These are phyloP conservation scores for Grantiella picta DNA, from an alignment of 2,113 vertebrate genomes.

Conservation along the genomic window DNA sequence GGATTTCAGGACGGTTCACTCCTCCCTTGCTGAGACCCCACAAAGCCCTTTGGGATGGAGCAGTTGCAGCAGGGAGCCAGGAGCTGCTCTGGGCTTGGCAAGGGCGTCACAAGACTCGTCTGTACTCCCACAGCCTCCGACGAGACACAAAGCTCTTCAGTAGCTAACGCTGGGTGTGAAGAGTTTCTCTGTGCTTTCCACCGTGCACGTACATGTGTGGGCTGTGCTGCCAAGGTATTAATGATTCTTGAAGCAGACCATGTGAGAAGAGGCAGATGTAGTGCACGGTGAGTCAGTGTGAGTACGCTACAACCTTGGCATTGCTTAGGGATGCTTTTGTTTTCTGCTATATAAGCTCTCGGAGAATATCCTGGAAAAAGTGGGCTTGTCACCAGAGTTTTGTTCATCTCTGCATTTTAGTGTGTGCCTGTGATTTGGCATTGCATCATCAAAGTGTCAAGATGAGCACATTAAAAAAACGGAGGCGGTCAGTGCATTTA, in stretches of 20 bases:
- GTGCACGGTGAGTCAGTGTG: background rate
- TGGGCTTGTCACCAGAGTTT: background rate
- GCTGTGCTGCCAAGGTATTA: slow-evolving; percentile 5
- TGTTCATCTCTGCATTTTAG: background rate
- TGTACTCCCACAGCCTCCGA: background rate
- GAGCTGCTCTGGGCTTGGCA: background rate
- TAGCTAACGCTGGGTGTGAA: background rate
- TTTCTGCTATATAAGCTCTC: background rate
- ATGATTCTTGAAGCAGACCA: background rate
- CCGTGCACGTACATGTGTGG: background rate
- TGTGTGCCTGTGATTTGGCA: background rate
- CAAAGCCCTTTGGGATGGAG: background rate
- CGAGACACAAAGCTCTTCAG: background rate
- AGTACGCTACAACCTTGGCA: background rate
- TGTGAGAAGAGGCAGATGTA: background rate
- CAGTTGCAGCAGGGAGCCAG: background rate
- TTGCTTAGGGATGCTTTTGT: background rate
- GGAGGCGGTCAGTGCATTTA: background rate
- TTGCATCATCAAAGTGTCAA: background rate
- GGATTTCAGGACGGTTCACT: background rate
- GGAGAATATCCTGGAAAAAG: background rate
- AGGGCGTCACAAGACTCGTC: background rate
- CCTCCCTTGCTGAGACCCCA: background rate
- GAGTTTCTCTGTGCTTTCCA: background rate
- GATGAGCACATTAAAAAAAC: background rate